These are phyloP conservation scores for Thamnophis sirtalis DNA, from an alignment of 2,113 vertebrate genomes.

Conservation along the genomic window DNA sequence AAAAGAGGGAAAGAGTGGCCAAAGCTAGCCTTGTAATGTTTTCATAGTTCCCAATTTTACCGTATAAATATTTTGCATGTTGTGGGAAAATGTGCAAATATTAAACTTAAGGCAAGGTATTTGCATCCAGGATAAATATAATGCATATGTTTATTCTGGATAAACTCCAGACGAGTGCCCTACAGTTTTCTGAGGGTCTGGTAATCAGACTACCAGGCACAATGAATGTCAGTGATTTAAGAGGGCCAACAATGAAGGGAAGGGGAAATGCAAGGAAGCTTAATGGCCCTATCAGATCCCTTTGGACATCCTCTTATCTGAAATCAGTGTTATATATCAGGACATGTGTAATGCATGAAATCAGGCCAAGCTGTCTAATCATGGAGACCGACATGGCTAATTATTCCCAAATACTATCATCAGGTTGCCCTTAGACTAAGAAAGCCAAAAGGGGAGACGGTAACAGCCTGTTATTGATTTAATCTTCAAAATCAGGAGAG, in stretches of 20 bases:
- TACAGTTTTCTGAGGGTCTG: background rate
- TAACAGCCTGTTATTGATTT: constrained; percentile 48
- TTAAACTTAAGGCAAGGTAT: background rate
- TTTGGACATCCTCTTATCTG: constrained; percentile 42
- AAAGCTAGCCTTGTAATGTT: background rate
- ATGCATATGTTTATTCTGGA: background rate
- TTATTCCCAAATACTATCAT: constrained; percentile 49
- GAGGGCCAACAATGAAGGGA: background rate
- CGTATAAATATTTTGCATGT: background rate
- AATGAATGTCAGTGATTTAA: background rate
- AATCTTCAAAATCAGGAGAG: constrained; percentile 62
- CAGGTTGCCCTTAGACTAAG: constrained; percentile 50
- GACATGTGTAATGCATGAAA: constrained; percentile 47
- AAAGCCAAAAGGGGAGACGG: constrained; percentile 31
- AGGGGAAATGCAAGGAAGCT: background rate
- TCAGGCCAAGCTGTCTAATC: constrained; percentile 42
- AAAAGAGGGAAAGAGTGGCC: too few relatives aligned
- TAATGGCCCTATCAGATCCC: background rate
- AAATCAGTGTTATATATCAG: constrained; percentile 31
- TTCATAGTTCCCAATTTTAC: background rate
- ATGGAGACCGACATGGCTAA: constrained; percentile 30
- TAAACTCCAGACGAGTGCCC: background rate
- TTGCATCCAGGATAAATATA: background rate
- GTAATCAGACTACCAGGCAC: background rate
- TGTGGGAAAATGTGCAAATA: background rate